Conservation (phyloP, 1,140 invertebrate genomes). For the Potamilus streckersoni region DNA sequence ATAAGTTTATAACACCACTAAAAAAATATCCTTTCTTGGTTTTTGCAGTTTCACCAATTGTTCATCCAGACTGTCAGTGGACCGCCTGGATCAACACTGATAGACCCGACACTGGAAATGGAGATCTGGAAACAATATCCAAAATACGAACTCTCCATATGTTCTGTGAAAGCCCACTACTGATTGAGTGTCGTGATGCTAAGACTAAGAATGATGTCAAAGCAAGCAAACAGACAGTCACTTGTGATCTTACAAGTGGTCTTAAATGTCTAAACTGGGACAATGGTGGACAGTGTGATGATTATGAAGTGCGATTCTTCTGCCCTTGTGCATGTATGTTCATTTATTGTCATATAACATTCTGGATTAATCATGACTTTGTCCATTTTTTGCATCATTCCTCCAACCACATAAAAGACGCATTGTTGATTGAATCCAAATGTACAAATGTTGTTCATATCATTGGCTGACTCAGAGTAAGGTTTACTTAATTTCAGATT, state of each 20-base stretch:
- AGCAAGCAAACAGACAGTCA: conserved; percentile 42
- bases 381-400: too few relatives aligned
- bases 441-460: too few relatives aligned
- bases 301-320: conserved; percentile 81
- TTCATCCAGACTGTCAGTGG: conserved; percentile 45
- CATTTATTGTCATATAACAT: neutral
- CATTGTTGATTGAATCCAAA: too few relatives aligned
- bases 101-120: conserved; percentile 33
- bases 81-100: conserved; percentile 53
- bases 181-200: conserved; percentile 52
- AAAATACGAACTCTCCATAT: conserved; percentile 20
- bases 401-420: too few relatives aligned
- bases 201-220: conserved; percentile 16
- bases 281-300: conserved; percentile 61
- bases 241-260: conserved; percentile 60
- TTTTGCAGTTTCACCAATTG: neutral
- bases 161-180: conserved; percentile 47
- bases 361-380: too few relatives aligned
- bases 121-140: conserved; percentile 46
- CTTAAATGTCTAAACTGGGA: conserved; percentile 62
- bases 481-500: too few relatives aligned
- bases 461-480: too few relatives aligned
- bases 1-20: too few relatives aligned
- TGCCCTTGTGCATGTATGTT: conserved; percentile 66
- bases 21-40: too few relatives aligned